These are phyloP conservation scores for Sinonovacula constricta DNA, from an alignment of 1,140 invertebrate genomes.

Conservation along the genomic window DNA sequence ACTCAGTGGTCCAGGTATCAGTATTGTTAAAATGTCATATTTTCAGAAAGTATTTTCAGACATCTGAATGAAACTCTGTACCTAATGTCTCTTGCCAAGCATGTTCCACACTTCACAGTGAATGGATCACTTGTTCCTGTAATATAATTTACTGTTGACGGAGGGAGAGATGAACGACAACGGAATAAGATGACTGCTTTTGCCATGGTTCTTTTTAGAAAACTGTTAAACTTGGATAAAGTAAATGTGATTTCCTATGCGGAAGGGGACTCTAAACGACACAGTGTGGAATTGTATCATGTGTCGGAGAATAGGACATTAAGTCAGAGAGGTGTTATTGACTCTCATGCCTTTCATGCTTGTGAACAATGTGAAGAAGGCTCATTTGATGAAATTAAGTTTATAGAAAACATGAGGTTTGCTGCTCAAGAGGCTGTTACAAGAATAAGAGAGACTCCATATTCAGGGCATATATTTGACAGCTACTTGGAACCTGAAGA, in stretches of 20 bases:
- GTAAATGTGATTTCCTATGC: slow-evolving; percentile 26
- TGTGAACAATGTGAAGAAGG: slow-evolving; percentile 6
- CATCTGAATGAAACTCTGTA: slow-evolving; percentile 45
- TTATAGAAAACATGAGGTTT: slow-evolving; percentile 12
- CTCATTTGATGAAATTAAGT: not conserved
- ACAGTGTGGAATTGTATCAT: slow-evolving; percentile 32
- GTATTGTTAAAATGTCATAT: slow-evolving; percentile 5
- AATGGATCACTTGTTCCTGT: slow-evolving; percentile 14
- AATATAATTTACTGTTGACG: slow-evolving; percentile 25
- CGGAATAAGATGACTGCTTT: slow-evolving; percentile 30
- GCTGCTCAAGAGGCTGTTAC: not conserved
- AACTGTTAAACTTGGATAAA: slow-evolving; percentile 27
- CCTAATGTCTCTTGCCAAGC: slow-evolving; percentile 7
- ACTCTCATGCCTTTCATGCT: not conserved
- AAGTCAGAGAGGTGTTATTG: slow-evolving; percentile 7
- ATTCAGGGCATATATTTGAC: not conserved
- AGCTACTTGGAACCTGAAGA: not conserved
- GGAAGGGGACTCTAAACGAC: slow-evolving; percentile 22
- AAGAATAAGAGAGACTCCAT: not conserved
- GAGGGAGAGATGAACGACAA: slow-evolving; percentile 35
- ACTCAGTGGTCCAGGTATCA: slow-evolving; percentile 5
- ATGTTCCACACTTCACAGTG: not conserved
- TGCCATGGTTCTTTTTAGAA: slow-evolving; percentile 2
- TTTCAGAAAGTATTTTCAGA: slow-evolving; percentile 27
- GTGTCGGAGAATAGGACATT: slow-evolving; percentile 14